These are phyloP conservation scores for Apogon talboti DNA, from an alignment of 2,797 vertebrate genomes.

Conservation along the genomic window DNA sequence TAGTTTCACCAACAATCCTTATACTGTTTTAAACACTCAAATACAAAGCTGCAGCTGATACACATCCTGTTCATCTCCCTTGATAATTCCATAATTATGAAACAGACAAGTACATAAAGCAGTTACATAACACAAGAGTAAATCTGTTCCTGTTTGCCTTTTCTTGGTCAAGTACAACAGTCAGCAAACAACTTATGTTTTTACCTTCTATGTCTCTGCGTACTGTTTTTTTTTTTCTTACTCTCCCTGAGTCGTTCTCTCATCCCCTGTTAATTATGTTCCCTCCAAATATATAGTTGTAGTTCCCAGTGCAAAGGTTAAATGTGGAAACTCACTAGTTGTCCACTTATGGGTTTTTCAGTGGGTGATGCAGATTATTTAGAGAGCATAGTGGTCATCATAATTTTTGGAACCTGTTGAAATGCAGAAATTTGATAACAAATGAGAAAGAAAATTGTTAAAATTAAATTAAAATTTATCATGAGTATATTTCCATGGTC, in stretches of 20 bases:
- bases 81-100: constrained; percentile 46
- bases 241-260: background rate
- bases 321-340: too few relatives aligned
- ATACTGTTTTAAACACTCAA: constrained; percentile 2
- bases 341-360: too few relatives aligned
- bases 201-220: constrained; percentile 44
- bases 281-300: background rate
- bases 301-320: constrained; percentile 7
- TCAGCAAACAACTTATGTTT: constrained; percentile 40
- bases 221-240: constrained; percentile 14
- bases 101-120: constrained; percentile 11
- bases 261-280: constrained; percentile 2
- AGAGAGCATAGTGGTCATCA: too few relatives aligned
- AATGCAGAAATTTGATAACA: too few relatives aligned
- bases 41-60: constrained; percentile 40
- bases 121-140: constrained; percentile 46
- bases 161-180: constrained; percentile 53
- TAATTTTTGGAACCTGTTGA: too few relatives aligned
- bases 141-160: constrained; percentile 39
- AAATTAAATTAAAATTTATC: too few relatives aligned
- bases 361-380: too few relatives aligned
- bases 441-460: too few relatives aligned
- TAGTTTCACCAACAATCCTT: background rate
- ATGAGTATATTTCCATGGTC: too few relatives aligned
- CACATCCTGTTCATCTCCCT: constrained; percentile 44